Evolutionary conservation across 2,797 vertebrate species (phyloP), one percentile per base, ranked within the genome.

Genomic region (Myoxocephalus aenaeus): DNA sequence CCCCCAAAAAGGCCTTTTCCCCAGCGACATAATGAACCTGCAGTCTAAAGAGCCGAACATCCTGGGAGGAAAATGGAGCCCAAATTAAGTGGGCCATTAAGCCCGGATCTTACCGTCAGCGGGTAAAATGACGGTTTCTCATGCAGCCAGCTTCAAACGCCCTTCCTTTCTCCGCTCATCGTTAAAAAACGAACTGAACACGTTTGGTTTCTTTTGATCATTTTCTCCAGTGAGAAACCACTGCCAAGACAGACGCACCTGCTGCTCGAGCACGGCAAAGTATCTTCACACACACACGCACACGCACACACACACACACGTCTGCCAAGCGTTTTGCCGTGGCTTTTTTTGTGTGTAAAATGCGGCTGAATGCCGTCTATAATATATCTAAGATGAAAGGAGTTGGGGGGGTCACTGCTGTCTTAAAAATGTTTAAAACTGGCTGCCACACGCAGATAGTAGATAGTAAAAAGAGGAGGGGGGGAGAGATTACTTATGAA

Each of bases 121-220:
- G n/a, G 20, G 56, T 50, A 50, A 68, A 63, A 56, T 10, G 4
- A 42, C 40, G 36, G 20, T 51, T 70, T 66, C 61, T 22, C 40
- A 72, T 29, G 42, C 13, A 20, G 36, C 12, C 59, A 9, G 44
- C 48, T 38, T 63, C 48, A 61, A 73, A 36, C 46, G 53, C n/a
- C 20, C 46, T 50, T 20, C 46, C 15, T 63, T 67, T 58, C 10
- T 29, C 27, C 15, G 2, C 42, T 46, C 25, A 72, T 65, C 58
- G 64, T 72, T 79, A 65, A 70, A 72, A 42, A 32, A 32, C 7
- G 0, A 59, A 27, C n/a, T 40, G 17, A 65, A 54, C 20, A 40
- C 66, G 48, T 40, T 44, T 70, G 56, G 15, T 36, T 70, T n/a
- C 44, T 73, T 82, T 70, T 73, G 48, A 80, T 84, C 61, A 38